phyloP scores from a whole-genome alignment of 2,888 invertebrate genomes.

The Tetropium fuscum region DNA sequence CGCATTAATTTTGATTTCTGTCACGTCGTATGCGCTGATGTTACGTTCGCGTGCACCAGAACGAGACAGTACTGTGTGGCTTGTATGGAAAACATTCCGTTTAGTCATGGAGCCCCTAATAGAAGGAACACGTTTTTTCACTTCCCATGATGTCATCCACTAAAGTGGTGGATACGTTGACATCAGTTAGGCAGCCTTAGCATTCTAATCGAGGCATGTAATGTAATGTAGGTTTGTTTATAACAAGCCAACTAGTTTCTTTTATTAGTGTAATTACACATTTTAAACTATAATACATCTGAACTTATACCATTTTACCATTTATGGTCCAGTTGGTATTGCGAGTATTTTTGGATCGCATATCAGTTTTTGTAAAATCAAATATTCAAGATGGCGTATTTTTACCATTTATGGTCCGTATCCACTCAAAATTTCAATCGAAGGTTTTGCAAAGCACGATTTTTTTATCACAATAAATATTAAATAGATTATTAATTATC shows the following conservation, averaged over 20 bases:
- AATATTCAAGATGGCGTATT: too few species aligned
- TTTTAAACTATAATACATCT: too few species aligned
- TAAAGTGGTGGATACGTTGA: slow-evolving; percentile 37
- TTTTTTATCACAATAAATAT: too few species aligned
- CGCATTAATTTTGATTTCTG: not conserved
- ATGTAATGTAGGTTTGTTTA: slow-evolving; percentile 14
- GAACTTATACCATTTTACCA: too few species aligned
- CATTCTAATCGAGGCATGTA: slow-evolving; percentile 32
- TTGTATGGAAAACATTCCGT: slow-evolving; percentile 10
- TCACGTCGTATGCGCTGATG: slow-evolving; percentile 5
- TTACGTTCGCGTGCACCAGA: slow-evolving; percentile 2
- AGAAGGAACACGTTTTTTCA: slow-evolving; percentile 44
- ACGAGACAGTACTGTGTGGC: not conserved
- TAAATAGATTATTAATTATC: too few species aligned
- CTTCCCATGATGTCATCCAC: slow-evolving; percentile 49
- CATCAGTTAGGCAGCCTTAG: slow-evolving; percentile 29
- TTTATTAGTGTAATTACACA: too few species aligned
- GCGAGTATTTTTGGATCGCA: too few species aligned
- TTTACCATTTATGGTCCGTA: too few species aligned
- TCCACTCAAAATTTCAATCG: too few species aligned
- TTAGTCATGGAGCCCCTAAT: slow-evolving; percentile 34
- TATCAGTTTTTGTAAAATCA: too few species aligned
- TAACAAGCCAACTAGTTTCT: not conserved
- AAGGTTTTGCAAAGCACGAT: too few species aligned
- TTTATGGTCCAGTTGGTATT: too few species aligned